Evolutionary conservation across 2,113 vertebrate species (phyloP), one percentile per base, ranked within the genome.

Genomic region (Eurypyga helias): DNA sequence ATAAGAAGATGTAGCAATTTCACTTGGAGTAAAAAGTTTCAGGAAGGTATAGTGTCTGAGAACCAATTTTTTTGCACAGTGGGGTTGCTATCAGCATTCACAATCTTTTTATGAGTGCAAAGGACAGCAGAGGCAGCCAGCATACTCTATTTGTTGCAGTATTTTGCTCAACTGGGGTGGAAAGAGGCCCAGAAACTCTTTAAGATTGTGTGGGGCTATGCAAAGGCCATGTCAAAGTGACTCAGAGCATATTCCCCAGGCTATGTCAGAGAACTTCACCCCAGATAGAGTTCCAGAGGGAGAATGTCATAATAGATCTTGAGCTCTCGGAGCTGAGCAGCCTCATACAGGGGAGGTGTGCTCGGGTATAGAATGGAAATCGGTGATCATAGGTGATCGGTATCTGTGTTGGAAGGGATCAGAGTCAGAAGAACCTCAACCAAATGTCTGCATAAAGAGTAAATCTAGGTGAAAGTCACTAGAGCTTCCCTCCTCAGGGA

Each of bases 11-110:
- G 25, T 12, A 48, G 11, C 16, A 52, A 79, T 83, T 93, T 81
- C 48, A 24, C 33, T 66, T 62, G 34, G 14, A 70, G 31, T 43
- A 5, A 65, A 73, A 24, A 36, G 10, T 69, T 93, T 93, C 83
- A 88, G 60, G 25, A 38, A 71, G 16, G 41, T 69, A 28, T 25
- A 52, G 13, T 73, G 43, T 79, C 61, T 66, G 57, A 66, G 71
- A 94, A 66, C 10, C 52, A 89, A 65, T 60, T 45, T 83, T 81
- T 95, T 88, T 70, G 11, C 95, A 55, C 89, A 55, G 58, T 41
- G 28, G 82, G 72, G 23, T 65, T 65, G 49, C 69, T 84, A 43
- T 77, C 58, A 73, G 10, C 26, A 69, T 48, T 81, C 45, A 65
- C 33, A 81, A 55, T 69, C 52, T 77, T 77, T 93, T 87, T 67